A percentile compares a stretch with the other conserved stretches of the same genome.
These are phyloP conservation scores for Stegodyphus mimosarum DNA, from an alignment of 1,140 invertebrate species.

Conservation along the genomic window DNA sequence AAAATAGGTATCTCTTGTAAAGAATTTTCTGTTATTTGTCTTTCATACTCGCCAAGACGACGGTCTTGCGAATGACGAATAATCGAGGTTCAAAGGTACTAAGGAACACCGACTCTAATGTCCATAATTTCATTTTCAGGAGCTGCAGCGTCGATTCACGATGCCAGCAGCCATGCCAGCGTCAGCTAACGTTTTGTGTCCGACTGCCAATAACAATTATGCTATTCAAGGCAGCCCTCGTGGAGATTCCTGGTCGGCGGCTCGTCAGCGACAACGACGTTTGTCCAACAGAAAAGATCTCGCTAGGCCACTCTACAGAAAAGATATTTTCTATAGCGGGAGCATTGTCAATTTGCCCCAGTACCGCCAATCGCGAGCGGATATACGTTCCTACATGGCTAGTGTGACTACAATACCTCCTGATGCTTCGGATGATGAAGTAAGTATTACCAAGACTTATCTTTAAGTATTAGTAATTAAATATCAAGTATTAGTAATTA, in stretches of 20 bases:
- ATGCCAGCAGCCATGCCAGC: constrained; percentile 48
- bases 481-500: too few relatives aligned
- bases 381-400: constrained; percentile 79
- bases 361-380: constrained; percentile 88
- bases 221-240: not conserved
- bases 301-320: constrained; percentile 91
- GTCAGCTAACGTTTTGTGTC: constrained; percentile 5
- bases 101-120: not conserved
- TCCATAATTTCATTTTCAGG: constrained; percentile 6
- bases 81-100: too few relatives aligned
- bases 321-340: constrained; percentile 98
- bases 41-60: too few relatives aligned
- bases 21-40: too few relatives aligned
- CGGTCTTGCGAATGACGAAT: too few relatives aligned
- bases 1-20: too few relatives aligned
- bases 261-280: constrained; percentile 17
- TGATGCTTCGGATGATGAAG: constrained; percentile 52
- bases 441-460: not conserved
- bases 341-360: constrained; percentile 90
- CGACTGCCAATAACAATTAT: constrained; percentile 35
- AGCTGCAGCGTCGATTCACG: constrained; percentile 45
- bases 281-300: constrained; percentile 69
- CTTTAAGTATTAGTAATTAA: too few relatives aligned
- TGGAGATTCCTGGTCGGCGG: constrained; percentile 20
- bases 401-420: constrained; percentile 82